Percentiles rank a stretch among this genome's conserved stretches.
phyloP scores from a whole-genome alignment of 2,888 invertebrate genomes.

The Dryobota labecula region DNA sequence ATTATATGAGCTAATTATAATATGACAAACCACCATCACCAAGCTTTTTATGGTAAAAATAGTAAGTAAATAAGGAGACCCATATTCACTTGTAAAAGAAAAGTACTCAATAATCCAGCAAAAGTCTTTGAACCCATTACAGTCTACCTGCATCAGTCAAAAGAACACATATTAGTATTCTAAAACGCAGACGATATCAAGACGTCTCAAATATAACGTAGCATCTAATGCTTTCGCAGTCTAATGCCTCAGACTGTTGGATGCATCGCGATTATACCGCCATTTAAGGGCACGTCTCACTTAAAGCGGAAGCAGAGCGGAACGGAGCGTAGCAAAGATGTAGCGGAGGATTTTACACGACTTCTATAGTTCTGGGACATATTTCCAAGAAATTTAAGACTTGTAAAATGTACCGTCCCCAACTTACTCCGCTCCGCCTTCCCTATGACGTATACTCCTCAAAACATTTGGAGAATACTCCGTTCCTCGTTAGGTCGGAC shows the following conservation, averaged over 20 bases:
- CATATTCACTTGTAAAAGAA: background rate
- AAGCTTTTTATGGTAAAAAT: background rate
- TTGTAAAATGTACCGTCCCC: constrained; percentile 17
- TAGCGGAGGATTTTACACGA: background rate
- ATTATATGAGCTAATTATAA: no score
- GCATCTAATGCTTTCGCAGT: constrained; percentile 65
- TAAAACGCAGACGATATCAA: constrained; percentile 54
- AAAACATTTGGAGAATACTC: constrained; percentile 76
- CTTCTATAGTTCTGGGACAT: background rate
- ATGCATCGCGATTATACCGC: constrained; percentile 83
- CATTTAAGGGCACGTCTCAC: constrained; percentile 72
- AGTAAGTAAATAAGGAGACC: background rate
- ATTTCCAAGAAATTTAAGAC: constrained; percentile 4
- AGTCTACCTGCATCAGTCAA: constrained; percentile 31
- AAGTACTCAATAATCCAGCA: background rate
- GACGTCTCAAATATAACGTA: constrained; percentile 51
- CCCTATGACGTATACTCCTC: constrained; percentile 59
- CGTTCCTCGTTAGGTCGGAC: constrained; percentile 81
- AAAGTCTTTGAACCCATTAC: constrained; percentile 1
- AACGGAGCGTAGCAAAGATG: background rate
- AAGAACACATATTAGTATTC: constrained; percentile 57
- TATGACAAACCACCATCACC: no score
- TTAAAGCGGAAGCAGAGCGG: constrained; percentile 3
- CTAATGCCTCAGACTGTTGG: constrained; percentile 63
- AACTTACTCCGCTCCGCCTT: constrained; percentile 52